These are phyloP conservation scores for Rhinoderma darwinii DNA, from an alignment of 2,113 vertebrate genomes.

Conservation along the genomic window DNA sequence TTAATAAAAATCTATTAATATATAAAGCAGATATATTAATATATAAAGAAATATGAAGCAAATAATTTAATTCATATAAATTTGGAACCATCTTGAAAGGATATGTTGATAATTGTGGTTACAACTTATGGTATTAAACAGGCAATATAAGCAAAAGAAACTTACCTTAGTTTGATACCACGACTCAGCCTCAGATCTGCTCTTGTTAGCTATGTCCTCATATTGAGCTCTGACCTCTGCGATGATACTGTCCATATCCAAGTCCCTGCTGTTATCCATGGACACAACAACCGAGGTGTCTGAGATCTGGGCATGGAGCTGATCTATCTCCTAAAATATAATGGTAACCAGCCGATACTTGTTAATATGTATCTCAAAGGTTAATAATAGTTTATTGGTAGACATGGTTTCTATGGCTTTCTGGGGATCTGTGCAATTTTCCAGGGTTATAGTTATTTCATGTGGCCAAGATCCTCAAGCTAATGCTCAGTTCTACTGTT, in stretches of 20 bases:
- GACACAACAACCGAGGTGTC: constrained; percentile 79
- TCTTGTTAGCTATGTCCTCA: constrained; percentile 77
- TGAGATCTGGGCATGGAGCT: constrained; percentile 78
- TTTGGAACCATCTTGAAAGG: neutral
- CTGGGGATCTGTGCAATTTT: neutral
- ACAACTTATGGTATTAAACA: neutral
- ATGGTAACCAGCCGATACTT: neutral
- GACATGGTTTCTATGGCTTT: neutral
- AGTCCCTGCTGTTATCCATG: constrained; percentile 78
- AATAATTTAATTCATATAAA: neutral
- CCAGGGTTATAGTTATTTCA: neutral
- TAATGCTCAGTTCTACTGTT: neutral
- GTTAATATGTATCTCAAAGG: neutral
- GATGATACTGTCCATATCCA: constrained; percentile 77
- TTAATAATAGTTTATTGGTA: neutral
- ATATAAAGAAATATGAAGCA: neutral
- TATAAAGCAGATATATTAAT: neutral
- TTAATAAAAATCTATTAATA: neutral
- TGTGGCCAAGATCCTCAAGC: neutral
- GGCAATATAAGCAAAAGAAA: neutral
- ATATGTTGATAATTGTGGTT: neutral
- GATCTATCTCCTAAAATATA: constrained; percentile 71
- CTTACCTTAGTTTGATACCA: constrained; percentile 83
- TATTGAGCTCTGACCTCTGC: constrained; percentile 80
- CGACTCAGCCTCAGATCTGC: constrained; percentile 75